These are phyloP conservation scores for Diachrysia chrysitis DNA, from an alignment of 2,888 invertebrate genomes.

Conservation along the genomic window DNA sequence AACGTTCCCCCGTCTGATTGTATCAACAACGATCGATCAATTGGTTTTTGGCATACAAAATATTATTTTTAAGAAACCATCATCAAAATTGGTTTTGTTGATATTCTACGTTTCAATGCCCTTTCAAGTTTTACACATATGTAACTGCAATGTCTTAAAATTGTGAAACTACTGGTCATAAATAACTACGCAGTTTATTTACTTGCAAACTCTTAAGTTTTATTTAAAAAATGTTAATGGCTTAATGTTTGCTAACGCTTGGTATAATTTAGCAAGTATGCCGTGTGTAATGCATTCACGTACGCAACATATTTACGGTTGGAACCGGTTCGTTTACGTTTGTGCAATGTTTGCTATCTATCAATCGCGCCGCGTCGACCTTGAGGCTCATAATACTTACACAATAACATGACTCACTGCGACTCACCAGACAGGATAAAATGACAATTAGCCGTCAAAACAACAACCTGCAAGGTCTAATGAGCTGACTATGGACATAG, in stretches of 20 bases:
- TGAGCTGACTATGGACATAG: constrained; percentile 33
- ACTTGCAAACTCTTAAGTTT: constrained; percentile 37
- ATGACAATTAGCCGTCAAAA: constrained; percentile 66
- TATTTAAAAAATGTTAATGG: constrained; percentile 28
- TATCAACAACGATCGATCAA: neutral
- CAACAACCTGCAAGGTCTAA: constrained; percentile 62
- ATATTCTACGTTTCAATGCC: neutral
- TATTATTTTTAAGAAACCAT: neutral
- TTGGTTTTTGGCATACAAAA: neutral
- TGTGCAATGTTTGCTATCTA: constrained; percentile 53
- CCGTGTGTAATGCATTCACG: constrained; percentile 39
- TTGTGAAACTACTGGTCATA: constrained; percentile 25
- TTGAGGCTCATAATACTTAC: constrained; percentile 60
- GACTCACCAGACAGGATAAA: constrained; percentile 67
- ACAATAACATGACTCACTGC: constrained; percentile 68
- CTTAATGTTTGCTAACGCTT: constrained; percentile 32
- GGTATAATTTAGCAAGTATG: constrained; percentile 39
- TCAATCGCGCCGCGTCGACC: constrained; percentile 62
- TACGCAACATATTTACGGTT: constrained; percentile 44
- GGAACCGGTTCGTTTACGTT: constrained; percentile 45
- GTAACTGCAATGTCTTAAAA: constrained; percentile 8
- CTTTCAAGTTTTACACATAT: neutral
- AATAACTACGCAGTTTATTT: constrained; percentile 38
- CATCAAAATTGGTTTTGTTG: neutral
- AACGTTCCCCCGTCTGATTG: neutral